Evolutionary conservation across 2,113 vertebrate genomes (phyloP), one percentile per base, ranked within the genome.

Genomic region (Hiodon alosoides): DNA sequence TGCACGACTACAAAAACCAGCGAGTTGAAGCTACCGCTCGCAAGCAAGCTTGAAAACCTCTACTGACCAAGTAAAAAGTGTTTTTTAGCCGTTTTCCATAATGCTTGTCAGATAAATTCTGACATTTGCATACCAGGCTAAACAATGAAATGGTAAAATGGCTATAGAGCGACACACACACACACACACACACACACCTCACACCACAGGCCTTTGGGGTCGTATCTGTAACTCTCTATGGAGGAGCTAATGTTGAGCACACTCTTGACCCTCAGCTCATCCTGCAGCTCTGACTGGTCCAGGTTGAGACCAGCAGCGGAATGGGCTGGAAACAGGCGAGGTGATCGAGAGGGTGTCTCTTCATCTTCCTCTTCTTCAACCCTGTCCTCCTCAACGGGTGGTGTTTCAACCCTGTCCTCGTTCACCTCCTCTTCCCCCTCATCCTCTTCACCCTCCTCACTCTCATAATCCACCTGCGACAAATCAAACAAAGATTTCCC

Each of bases 381-480:
- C 52, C 54, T 62, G 13, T 68, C 66, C 80, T 78, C 73, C 4
- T 78, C 76, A 31, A 76, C 67, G 54, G 82, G 81, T 2, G 14
- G 16, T 13, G 54, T 59, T 50, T 7, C 76, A 0, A 7, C 47
- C 0, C 81, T 82, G 10, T 85, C 81, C n/a, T 87, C 87, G 57
- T 86, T 82, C 55, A 3, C 76, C 0, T 82, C 84, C 0, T 85
- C 83, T 3, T 79, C 87, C 14, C 74, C 80, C 0, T 10, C 73
- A 2, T 54, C 77, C 0, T 8, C 77, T 0, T 88, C 90, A 5
- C 91, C 96, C 7, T 94, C 97, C 72, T 94, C 96, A 0, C 96
- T 98, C 68, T 98, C 97, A 65, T 99, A 99, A 87, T 99, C 97
- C 2, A 99, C 93, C 97, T 99, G 80, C 2, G 64, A 51, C 17